Percentiles rank a stretch among this genome's conserved stretches.
Evolutionary conservation across 2,113 vertebrate species (phyloP).

Genomic region (Mustelus asterias): DNA sequence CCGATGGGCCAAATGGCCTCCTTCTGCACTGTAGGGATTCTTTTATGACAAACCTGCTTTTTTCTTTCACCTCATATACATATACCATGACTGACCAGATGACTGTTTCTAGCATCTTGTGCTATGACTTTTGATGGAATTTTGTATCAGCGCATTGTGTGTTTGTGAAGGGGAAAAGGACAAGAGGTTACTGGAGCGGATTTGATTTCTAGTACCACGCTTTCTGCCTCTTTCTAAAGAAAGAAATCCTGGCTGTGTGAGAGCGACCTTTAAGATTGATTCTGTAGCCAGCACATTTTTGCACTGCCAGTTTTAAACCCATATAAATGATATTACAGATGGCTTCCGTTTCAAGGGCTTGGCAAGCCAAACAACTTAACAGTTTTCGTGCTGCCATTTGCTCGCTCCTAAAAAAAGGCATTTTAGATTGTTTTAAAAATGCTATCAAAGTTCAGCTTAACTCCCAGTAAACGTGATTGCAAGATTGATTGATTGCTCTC

Average conservation of each 20-base stretch:
- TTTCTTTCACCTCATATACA: too few relatives aligned
- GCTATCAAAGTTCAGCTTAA: background rate
- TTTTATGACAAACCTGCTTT: too few relatives aligned
- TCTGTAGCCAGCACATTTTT: background rate
- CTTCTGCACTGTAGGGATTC: too few relatives aligned
- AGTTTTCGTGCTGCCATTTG: background rate
- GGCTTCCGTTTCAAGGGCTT: background rate
- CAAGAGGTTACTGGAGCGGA: background rate
- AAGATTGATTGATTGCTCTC: background rate
- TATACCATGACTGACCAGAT: background rate
- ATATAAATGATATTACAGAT: conserved; percentile 13
- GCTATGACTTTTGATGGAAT: background rate
- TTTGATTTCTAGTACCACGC: background rate
- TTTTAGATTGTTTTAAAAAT: background rate
- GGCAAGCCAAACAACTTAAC: background rate
- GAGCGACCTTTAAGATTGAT: background rate
- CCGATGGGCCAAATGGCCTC: too few relatives aligned
- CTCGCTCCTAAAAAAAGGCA: background rate
- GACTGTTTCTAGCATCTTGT: background rate
- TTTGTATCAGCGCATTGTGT: background rate
- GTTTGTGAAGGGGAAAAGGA: background rate
- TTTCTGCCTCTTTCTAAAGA: background rate
- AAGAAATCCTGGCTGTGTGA: background rate
- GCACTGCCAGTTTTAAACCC: background rate
- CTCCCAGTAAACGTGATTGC: background rate